Conservation (phyloP, 2,888 invertebrate genomes). For the Thelaira solivaga region DNA sequence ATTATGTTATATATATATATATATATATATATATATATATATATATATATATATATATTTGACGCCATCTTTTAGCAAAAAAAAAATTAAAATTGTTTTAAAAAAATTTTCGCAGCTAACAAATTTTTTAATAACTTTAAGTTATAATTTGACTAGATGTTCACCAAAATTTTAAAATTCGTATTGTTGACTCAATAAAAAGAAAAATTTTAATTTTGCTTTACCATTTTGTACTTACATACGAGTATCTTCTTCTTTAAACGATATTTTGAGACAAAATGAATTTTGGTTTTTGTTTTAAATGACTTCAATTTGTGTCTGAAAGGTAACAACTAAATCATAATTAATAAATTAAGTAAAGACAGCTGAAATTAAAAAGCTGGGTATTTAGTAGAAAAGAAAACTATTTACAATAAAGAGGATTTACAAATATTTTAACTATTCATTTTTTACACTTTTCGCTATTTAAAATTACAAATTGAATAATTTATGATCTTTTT, state of each 20-base stretch:
- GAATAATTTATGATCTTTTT: constrained; percentile 39
- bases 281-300: background rate
- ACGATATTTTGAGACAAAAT: constrained; percentile 6
- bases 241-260: background rate
- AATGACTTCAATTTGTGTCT: constrained; percentile 46
- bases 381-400: too few species aligned
- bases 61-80: too few species aligned
- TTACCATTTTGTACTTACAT: constrained; percentile 24
- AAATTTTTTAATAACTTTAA: background rate
- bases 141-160: constrained; percentile 34
- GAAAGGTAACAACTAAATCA: constrained; percentile 12
- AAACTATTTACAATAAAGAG: constrained; percentile 62
- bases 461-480: constrained; percentile 58
- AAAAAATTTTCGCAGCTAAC: background rate
- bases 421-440: constrained; percentile 54
- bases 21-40: too few species aligned
- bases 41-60: too few species aligned
- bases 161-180: background rate
- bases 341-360: constrained; percentile 51
- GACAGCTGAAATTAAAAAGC: constrained; percentile 1
- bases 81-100: background rate
- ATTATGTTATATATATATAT: too few species aligned
- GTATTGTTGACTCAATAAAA: background rate
- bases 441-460: constrained; percentile 64
- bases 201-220: background rate